phyloP scores from a whole-genome alignment of 2,113 vertebrate species.

The Conger conger region DNA sequence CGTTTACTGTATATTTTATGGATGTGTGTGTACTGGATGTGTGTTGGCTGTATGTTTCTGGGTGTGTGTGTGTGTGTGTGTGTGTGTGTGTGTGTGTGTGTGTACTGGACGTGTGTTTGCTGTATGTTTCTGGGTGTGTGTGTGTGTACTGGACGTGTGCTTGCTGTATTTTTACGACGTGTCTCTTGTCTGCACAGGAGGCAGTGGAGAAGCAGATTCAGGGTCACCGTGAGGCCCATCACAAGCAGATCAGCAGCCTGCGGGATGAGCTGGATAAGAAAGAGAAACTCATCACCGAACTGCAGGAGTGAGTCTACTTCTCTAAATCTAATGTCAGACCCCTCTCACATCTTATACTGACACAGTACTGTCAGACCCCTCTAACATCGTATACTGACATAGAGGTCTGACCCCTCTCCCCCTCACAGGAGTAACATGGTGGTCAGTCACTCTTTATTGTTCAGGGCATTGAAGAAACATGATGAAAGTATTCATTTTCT shows the following conservation, averaged over 20 bases:
- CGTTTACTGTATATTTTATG: no score
- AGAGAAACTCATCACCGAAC: constrained; percentile 91
- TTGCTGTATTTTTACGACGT: neutral
- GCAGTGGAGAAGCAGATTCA: constrained; percentile 96
- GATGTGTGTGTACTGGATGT: no score
- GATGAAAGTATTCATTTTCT: no score
- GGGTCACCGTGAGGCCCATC: constrained; percentile 91
- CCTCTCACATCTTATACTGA: neutral
- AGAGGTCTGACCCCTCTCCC: no score
- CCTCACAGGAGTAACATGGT: no score
- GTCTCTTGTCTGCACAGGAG: constrained; percentile 69
- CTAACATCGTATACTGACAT: neutral
- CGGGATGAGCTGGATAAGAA: constrained; percentile 93
- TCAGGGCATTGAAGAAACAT: no score
- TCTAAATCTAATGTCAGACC: no score
- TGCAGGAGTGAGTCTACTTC: constrained; percentile 85
- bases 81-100: neutral
- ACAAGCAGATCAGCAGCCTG: constrained; percentile 93
- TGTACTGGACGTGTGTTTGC: no score
- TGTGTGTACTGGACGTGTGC: neutral
- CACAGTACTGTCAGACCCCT: neutral
- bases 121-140: neutral
- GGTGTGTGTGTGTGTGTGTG: neutral
- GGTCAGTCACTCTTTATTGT: no score
- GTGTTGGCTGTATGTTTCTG: neutral